These are phyloP conservation scores for Rhinopithecus roxellana DNA, from an alignment of 2,113 vertebrate species.

Conservation along the genomic window DNA sequence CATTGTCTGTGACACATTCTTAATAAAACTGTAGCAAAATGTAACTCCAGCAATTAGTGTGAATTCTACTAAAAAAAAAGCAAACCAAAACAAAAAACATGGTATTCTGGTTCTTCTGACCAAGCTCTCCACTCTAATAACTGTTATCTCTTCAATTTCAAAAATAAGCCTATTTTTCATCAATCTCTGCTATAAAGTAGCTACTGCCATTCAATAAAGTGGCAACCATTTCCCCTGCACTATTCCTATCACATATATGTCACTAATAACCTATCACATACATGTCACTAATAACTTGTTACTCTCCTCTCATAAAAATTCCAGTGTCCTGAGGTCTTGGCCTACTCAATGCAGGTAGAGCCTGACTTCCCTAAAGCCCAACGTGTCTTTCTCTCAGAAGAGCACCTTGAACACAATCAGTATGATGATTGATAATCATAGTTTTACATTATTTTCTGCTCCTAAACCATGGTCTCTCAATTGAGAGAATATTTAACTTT, in stretches of 20 bases:
- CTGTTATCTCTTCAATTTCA: not conserved
- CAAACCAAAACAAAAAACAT: accelerated
- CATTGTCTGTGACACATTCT: not conserved
- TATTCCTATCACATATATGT: not conserved
- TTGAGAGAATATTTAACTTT: not conserved
- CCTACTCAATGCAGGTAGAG: not conserved
- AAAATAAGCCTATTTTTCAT: not conserved
- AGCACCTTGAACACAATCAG: not conserved
- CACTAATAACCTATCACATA: not conserved
- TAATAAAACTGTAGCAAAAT: not conserved
- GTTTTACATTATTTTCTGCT: not conserved
- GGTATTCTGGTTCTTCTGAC: not conserved
- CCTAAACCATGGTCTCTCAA: not conserved
- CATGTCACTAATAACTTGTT: not conserved
- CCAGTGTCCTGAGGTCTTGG: not conserved
- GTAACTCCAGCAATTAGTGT: not conserved
- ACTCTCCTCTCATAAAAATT: not conserved
- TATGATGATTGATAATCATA: not conserved
- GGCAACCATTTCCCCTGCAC: not conserved
- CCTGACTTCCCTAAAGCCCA: not conserved
- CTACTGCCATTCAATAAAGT: not conserved
- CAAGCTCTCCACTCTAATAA: not conserved
- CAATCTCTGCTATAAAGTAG: not conserved
- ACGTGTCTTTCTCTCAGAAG: not conserved
- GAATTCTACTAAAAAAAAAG: not conserved